Conservation (phyloP, 2,888 invertebrate species). For the Synanthedon tipuliformis region DNA sequence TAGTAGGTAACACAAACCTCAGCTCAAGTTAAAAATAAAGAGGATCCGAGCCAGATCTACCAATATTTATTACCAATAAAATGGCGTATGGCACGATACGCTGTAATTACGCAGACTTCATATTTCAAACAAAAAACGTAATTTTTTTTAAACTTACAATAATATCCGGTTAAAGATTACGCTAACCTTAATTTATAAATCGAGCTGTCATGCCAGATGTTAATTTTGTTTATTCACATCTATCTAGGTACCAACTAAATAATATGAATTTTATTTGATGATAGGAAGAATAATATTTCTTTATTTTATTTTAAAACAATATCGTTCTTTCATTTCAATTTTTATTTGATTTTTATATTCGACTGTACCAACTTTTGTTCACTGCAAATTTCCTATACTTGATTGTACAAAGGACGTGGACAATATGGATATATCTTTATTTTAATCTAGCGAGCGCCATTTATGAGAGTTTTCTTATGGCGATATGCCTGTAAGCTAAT, state of each 20-base stretch:
- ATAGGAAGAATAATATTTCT: too few species aligned
- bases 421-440: too few species aligned
- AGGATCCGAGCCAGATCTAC: conserved; percentile 34
- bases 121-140: conserved; percentile 29
- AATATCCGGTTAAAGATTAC: conserved; percentile 52
- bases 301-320: too few species aligned
- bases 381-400: too few species aligned
- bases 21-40: conserved; percentile 44
- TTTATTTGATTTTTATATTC: too few species aligned
- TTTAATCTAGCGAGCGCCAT: too few species aligned
- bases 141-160: conserved; percentile 32
- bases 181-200: conserved; percentile 38
- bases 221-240: conserved; percentile 29
- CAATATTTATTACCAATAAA: conserved; percentile 62
- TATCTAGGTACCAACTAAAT: conserved; percentile 6
- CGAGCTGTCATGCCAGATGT: conserved; percentile 47
- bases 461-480: too few species aligned
- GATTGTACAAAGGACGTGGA: too few species aligned
- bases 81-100: conserved; percentile 22
- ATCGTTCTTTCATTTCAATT: too few species aligned
- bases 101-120: conserved; percentile 26
- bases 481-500: too few species aligned
- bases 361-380: too few species aligned
- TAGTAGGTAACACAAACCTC: conserved; percentile 22
- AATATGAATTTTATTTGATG: neutral